Base-by-base conservation (phyloP, 2,113 vertebrate genomes). In the Motacilla tschutschensis region DNA sequence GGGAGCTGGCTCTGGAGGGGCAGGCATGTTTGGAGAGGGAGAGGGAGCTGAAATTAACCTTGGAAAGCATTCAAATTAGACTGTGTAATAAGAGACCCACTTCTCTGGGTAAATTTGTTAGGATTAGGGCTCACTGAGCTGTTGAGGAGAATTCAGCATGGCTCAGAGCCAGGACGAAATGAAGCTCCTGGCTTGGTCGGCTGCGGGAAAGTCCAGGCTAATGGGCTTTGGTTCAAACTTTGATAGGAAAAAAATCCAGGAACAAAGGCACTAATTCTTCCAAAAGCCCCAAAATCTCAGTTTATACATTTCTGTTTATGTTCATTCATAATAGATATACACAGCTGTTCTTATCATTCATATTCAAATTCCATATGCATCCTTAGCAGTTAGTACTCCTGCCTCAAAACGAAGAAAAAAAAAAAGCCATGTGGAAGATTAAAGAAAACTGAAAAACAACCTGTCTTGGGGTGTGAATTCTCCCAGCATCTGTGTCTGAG, bases 261-360 rank as follows among this genome's bases (percentile, higher is more conserved):
- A 96, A 96, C 95, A 96, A 96, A 96, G 95, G 91, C 90, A 93
- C 90, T 95, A 96, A 96, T 95, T 95, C 95, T 96, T 96, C 93
- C 95, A 89, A 96, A 95, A 96, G 94, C 95, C 92, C 88, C 93
- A n/a, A 73, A 96, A 95, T 94, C 95, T 95, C 91, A 94, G 95
- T 96, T 95, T 95, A 96, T 96, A 94, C 95, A 94, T 96, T 95
- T 96, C 87, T 96, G 95, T 96, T 95, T 96, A 95, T 96, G 88
- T 96, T 96, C 91, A 91, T 96, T 95, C 94, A 94, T 95, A 95
- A 95, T 95, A 95, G 95, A 96, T 95, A 96, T 81, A 95, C 95
- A 96, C 95, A 96, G 95, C 95, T 96, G 95, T 91, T 96, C 95
- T 95, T 94, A 96, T 96, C 95, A 93, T 95, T 95, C 95, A 94